A percentile compares a stretch with the other conserved stretches of the same genome.
phyloP scores from a whole-genome alignment of 1,140 invertebrate genomes.

The Anastrepha obliqua region DNA sequence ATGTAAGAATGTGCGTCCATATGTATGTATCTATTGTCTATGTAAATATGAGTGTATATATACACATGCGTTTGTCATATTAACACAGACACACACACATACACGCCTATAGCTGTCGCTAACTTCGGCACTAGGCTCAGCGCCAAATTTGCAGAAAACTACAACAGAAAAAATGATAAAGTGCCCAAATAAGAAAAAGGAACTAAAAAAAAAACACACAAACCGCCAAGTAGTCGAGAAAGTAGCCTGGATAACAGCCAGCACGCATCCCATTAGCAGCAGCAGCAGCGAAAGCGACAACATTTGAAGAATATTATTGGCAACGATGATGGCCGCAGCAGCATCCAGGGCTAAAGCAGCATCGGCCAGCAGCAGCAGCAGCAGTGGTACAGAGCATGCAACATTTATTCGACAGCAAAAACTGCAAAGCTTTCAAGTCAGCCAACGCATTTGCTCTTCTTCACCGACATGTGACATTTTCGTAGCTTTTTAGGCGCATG shows the following conservation, averaged over 20 bases:
- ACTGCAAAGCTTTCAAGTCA: not conserved
- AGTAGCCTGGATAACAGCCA: not conserved
- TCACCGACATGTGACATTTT: not conserved
- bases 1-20: too few relatives aligned
- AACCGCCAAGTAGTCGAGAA: not conserved
- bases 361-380: not conserved
- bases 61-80: too few relatives aligned
- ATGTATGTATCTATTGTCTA: too few relatives aligned
- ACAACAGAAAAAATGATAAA: not conserved
- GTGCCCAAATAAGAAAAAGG: not conserved
- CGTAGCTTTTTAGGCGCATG: not conserved
- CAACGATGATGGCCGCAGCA: not conserved
- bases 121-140: not conserved
- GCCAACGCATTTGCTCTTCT: not conserved
- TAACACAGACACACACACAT: not conserved
- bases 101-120: not conserved
- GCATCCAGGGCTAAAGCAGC: slow-evolving; percentile 30
- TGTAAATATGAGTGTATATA: too few relatives aligned
- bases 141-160: not conserved
- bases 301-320: not conserved
- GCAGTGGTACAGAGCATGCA: not conserved
- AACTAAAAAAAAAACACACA: too few relatives aligned
- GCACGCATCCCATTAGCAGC: not conserved
- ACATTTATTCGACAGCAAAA: slow-evolving; percentile 7
- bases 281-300: not conserved